Evolutionary conservation across 2,113 vertebrate species (phyloP).

Genomic region (Amblyornis subalaris): DNA sequence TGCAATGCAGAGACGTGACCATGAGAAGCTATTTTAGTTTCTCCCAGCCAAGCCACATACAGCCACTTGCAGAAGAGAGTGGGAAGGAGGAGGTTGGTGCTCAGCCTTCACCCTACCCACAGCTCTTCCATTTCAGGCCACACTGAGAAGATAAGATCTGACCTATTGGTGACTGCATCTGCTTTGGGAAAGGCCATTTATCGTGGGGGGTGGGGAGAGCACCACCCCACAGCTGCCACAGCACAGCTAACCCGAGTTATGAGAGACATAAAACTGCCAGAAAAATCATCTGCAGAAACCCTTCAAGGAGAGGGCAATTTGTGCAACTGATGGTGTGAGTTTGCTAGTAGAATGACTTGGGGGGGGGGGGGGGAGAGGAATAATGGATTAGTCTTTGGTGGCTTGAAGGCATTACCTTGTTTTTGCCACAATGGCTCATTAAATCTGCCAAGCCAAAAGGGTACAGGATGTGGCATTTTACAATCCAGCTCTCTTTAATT

Average conservation of each 20-base stretch:
- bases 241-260: background rate
- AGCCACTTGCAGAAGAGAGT: background rate
- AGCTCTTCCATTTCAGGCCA: background rate
- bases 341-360: background rate
- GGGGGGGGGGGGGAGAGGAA: background rate
- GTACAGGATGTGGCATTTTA: slow-evolving; percentile 70
- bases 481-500: slow-evolving; percentile 55
- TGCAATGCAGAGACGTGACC: background rate
- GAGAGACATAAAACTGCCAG: slow-evolving; percentile 12
- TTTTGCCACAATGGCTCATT: slow-evolving; percentile 69
- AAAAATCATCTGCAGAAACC: slow-evolving; percentile 35
- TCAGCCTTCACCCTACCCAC: background rate
- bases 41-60: background rate
- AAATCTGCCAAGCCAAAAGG: slow-evolving; percentile 65
- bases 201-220: background rate
- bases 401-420: slow-evolving; percentile 58
- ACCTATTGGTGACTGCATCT: background rate
- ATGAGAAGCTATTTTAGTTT: background rate
- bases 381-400: slow-evolving; percentile 25
- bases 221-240: background rate
- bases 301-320: slow-evolving; percentile 34
- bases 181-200: background rate
- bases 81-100: background rate
- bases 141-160: background rate
- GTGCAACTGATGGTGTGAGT: slow-evolving; percentile 22